Conservation (phyloP, 2,797 vertebrate species). For the Cyprinodon diabolis region DNA sequence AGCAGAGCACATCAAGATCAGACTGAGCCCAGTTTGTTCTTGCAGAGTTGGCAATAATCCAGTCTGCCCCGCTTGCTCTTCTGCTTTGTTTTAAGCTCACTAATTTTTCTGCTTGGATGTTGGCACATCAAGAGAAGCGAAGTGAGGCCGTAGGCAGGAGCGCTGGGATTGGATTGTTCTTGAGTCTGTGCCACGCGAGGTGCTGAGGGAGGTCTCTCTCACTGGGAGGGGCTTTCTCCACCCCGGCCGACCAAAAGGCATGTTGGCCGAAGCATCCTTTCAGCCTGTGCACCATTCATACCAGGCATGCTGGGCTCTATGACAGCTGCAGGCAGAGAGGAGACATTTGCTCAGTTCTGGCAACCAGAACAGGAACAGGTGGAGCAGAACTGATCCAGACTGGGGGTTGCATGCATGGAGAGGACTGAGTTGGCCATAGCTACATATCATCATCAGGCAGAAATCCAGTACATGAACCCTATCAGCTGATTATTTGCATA, state of each 20-base stretch:
- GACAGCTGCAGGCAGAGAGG: slow-evolving; percentile 73
- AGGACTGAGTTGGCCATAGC: slow-evolving; percentile 52
- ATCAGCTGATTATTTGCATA: slow-evolving; percentile 23
- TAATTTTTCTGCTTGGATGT: slow-evolving; percentile 57
- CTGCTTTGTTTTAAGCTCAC: slow-evolving; percentile 21
- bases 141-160: slow-evolving; percentile 38
- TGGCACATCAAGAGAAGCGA: slow-evolving; percentile 36
- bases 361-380: slow-evolving; percentile 71
- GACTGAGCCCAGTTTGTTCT: slow-evolving; percentile 25
- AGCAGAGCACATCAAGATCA: slow-evolving; percentile 46
- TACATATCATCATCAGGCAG: slow-evolving; percentile 52
- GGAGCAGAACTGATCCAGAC: slow-evolving; percentile 63
- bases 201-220: slow-evolving; percentile 33
- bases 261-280: slow-evolving; percentile 41
- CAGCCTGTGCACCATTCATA: slow-evolving; percentile 33
- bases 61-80: slow-evolving; percentile 28
- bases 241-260: slow-evolving; percentile 37
- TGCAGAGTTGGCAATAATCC: not conserved
- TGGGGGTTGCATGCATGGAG: slow-evolving; percentile 43
- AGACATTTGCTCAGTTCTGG: slow-evolving; percentile 66
- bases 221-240: slow-evolving; percentile 13
- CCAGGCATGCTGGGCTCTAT: slow-evolving; percentile 61
- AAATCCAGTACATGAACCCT: slow-evolving; percentile 43
- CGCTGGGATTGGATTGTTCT: not conserved
- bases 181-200: slow-evolving; percentile 26